Evolutionary conservation across 2,888 invertebrate genomes (phyloP).

Genomic region (Dione juno): DNA sequence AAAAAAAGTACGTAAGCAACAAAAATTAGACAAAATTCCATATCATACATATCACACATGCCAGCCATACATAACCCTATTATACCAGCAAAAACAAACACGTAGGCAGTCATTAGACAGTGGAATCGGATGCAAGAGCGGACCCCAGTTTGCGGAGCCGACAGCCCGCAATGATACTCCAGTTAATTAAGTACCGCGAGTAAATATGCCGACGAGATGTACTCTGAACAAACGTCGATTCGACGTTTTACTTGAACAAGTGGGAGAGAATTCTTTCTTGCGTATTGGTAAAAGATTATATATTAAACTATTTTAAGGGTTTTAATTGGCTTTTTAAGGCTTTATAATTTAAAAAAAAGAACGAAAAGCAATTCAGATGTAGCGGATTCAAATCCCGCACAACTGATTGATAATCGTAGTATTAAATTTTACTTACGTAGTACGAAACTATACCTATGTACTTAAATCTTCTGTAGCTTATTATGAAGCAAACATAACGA

Average conservation of each 20-base stretch:
- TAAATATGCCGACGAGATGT: constrained; percentile 18
- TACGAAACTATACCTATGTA: too few relatives aligned
- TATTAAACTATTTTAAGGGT: too few relatives aligned
- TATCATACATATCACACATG: not conserved
- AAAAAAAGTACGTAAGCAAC: too few relatives aligned
- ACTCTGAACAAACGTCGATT: constrained; percentile 18
- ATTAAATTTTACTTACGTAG: too few relatives aligned
- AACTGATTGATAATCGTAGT: too few relatives aligned
- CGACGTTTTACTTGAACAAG: not conserved
- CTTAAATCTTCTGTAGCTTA: too few relatives aligned
- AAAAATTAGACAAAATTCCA: too few relatives aligned
- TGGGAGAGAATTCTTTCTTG: not conserved
- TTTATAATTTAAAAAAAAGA: too few relatives aligned
- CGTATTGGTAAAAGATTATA: not conserved
- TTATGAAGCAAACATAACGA: too few relatives aligned
- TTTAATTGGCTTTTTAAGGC: too few relatives aligned
- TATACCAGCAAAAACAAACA: constrained; percentile 6
- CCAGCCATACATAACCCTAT: not conserved
- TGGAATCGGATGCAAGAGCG: constrained; percentile 4
- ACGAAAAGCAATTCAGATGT: too few relatives aligned
- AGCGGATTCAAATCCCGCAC: too few relatives aligned
- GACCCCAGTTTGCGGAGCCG: constrained; percentile 56
- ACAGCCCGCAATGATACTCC: constrained; percentile 62
- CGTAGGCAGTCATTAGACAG: constrained; percentile 6
- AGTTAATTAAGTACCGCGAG: constrained; percentile 61